Evolutionary conservation across 2,797 vertebrate species (phyloP), one percentile per base, ranked within the genome.

Genomic region (Trematomus bernacchii): DNA sequence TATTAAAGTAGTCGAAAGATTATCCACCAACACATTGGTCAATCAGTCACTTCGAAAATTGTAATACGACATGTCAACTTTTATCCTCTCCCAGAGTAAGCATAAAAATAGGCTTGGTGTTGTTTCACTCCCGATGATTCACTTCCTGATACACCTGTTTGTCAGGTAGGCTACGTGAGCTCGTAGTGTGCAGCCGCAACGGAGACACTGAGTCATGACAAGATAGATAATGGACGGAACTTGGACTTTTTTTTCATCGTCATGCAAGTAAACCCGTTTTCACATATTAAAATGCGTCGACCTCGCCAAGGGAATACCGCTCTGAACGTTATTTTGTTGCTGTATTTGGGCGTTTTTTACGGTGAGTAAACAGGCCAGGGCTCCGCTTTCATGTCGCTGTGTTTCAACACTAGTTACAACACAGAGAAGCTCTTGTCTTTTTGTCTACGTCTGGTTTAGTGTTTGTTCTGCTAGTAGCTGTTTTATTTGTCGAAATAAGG

Each of bases 81-180:
- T 16, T 37, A 40, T 8, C 11, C 14, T 27, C 6, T 18, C 15
- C 4, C 7, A 10, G 13, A 21, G 12, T 3, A 21, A 14, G 1
- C 3, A 4, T 13, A 0, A 16, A 18, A 14, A 3, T 10, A 2
- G 33, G 33, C 33, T 37, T 37, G 3, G 2, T 7, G 40, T 30
- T n/a, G 16, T 21, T 59, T 30, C 6, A 0, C 33, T 62, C 21
- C 33, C 50, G 4, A 0, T 3, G 46, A 0, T 48, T 30, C 50
- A 94, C 91, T 94, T 95, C 95, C 95, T 88, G 94, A 75, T 87
- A 79, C 93, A 95, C 95, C 94, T 95, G 94, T 93, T 77, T 58
- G 77, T 63, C 94, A 95, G 93, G 95, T 95, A n/a, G n/a, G n/a
- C n/a, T n/a, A 37, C 0, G 40, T 44, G 43, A 6, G 16, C 21